Percentiles rank a stretch among this genome's conserved stretches.
Conservation (phyloP, 2,888 invertebrate genomes). For the Drosophila ustulata region DNA sequence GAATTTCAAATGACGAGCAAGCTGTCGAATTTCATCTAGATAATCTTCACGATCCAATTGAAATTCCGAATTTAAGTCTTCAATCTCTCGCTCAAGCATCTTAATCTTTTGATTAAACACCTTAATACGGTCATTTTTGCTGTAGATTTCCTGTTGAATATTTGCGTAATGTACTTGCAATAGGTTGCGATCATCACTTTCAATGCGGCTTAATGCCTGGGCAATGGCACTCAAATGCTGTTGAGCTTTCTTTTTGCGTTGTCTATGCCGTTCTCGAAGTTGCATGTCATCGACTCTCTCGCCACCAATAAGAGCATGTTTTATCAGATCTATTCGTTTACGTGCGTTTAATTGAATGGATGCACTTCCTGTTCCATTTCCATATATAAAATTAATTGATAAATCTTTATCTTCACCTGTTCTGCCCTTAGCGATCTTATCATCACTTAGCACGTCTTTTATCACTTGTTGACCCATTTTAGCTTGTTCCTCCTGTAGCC, state of each 20-base stretch:
- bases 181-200: conserved; percentile 90
- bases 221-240: conserved; percentile 87
- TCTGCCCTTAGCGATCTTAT: not conserved
- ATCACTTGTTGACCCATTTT: conserved; percentile 79
- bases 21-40: conserved; percentile 91
- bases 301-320: conserved; percentile 92
- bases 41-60: conserved; percentile 93
- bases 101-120: conserved; percentile 89
- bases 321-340: conserved; percentile 87
- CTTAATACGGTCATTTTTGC: conserved; percentile 89
- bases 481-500: conserved; percentile 85
- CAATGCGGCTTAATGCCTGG: conserved; percentile 87
- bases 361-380: conserved; percentile 1
- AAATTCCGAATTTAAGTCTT: conserved; percentile 92
- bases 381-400: not conserved
- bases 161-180: conserved; percentile 91
- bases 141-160: conserved; percentile 91
- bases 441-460: conserved; percentile 77
- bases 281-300: conserved; percentile 90
- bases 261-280: conserved; percentile 89
- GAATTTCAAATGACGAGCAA: conserved; percentile 89
- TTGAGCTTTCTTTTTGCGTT: conserved; percentile 90
- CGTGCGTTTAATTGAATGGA: conserved; percentile 77
- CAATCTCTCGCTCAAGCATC: conserved; percentile 89
- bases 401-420: not conserved